Base-by-base conservation (phyloP, 1,140 invertebrate genomes). In the Aphidius ervi region DNA sequence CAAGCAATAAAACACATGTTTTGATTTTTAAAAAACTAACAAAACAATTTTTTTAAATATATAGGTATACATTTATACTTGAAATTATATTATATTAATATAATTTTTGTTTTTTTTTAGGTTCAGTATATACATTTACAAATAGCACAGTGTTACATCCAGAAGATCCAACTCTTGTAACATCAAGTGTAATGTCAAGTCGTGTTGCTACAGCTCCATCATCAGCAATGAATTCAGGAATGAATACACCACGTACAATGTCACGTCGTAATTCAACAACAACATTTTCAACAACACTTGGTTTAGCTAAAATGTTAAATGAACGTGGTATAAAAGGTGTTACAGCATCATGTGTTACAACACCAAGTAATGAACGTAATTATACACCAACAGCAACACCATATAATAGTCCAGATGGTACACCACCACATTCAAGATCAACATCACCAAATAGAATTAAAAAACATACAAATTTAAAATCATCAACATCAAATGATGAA, bases 81-180 rank as follows among this genome's bases (percentile, higher is more conserved):
- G 16, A 16, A 16, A 16, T 16, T 0, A 16, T 16, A 16, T 16
- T 16, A 16, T 16, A 16, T 16, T 16, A 16, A 16, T 16, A 16
- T 16, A 16, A 16, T 16, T 16, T 31, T 31, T 31, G 1, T 31
- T 31, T 31, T 23, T 23, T 31, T 31, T 31, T 31, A 31, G 23
- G 86, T 43, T 88, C 88, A 49, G 83, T 94, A 9, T 95, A 92
- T 72, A 96, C 94, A 0, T 91, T 86, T 67, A 96, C 94, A 0
- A 94, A 92, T 67, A 95, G 92, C 67, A 94, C 88, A 52, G 91
- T 96, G 6, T 83, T 93, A 74, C 93, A 95, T 81, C 93, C 93
- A 3, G 91, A 93, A 70, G 84, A 87, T 66, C 86, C 90, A 69
- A 92, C 90, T 40, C 84, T 81, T 67, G 80, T 87, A 43, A 85